phyloP scores from a whole-genome alignment of 2,797 vertebrate species.

The Typhlichthys eigenmanni region DNA sequence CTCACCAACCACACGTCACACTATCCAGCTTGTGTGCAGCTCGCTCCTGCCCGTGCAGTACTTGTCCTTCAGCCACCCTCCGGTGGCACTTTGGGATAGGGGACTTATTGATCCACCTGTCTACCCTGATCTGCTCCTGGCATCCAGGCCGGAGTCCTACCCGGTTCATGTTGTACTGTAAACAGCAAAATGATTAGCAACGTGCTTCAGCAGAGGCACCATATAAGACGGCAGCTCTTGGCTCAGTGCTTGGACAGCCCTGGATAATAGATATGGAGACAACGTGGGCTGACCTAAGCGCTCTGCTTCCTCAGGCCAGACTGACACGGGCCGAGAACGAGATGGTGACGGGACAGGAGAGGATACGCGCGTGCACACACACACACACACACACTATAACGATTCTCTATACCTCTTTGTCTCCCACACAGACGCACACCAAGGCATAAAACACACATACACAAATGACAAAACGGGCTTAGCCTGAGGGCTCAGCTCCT shows the following conservation, averaged over 20 bases:
- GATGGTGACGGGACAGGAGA: neutral
- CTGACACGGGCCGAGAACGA: constrained; percentile 2
- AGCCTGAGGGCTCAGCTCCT: no score
- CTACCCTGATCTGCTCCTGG: constrained; percentile 1
- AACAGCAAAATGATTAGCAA: constrained; percentile 18
- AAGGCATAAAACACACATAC: neutral
- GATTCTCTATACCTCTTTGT: no score
- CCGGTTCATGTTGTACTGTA: constrained; percentile 12
- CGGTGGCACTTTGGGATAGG: constrained; percentile 29
- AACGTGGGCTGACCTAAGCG: constrained; percentile 19
- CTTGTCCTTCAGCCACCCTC: constrained; percentile 45
- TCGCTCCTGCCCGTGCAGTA: constrained; percentile 39
- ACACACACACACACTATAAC: neutral
- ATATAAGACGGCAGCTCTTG: no score
- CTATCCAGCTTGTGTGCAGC: constrained; percentile 40
- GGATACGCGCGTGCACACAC: neutral
- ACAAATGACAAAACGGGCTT: neutral
- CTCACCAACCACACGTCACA: constrained; percentile 36
- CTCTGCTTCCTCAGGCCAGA: constrained; percentile 10
- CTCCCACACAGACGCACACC: constrained; percentile 2
- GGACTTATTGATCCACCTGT: constrained; percentile 28
- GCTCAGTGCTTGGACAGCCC: no score
- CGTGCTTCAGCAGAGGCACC: no score
- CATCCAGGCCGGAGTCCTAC: constrained; percentile 18
- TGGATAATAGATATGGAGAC: constrained; percentile 26